These are phyloP conservation scores for Sarotherodon lohbergeri DNA, from an alignment of 2,113 vertebrate species.

Conservation along the genomic window DNA sequence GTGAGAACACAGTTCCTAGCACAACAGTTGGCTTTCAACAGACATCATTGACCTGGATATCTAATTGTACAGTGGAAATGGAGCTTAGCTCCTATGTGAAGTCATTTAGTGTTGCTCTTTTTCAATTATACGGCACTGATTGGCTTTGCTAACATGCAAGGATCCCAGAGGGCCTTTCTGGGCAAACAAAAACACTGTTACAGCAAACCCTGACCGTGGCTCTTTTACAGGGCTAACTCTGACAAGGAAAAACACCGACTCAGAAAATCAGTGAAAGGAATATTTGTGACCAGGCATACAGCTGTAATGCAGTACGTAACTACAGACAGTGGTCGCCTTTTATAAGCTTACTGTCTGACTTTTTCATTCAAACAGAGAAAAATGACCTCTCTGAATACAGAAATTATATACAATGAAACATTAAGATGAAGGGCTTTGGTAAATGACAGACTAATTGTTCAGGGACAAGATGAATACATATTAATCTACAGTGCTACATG, in stretches of 20 bases:
- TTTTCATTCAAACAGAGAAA: not conserved
- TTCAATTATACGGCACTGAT: constrained; percentile 46
- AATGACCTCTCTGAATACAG: not conserved
- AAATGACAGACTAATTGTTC: constrained; percentile 21
- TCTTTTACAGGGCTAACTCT: not conserved
- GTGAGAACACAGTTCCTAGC: not conserved
- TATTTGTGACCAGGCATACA: not conserved
- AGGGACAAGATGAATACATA: constrained; percentile 23
- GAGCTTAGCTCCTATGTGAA: constrained; percentile 11
- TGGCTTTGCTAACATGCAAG: not conserved
- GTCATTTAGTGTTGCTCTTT: constrained; percentile 40
- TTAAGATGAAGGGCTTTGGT: constrained; percentile 26
- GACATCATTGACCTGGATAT: constrained; percentile 24
- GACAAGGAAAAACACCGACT: not conserved
- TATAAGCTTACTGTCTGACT: not conserved
- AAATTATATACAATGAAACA: not conserved
- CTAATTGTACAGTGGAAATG: constrained; percentile 28
- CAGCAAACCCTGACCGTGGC: not conserved
- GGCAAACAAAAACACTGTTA: constrained; percentile 10
- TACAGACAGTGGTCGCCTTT: constrained; percentile 8
- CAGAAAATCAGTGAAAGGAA: not conserved
- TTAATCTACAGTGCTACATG: constrained; percentile 13
- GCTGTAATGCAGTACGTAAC: not conserved
- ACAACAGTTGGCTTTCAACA: constrained; percentile 31
- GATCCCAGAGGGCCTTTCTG: constrained; percentile 24